These are phyloP conservation scores for Spilogale gracilis DNA, from an alignment of 2,113 vertebrate genomes.

Conservation along the genomic window DNA sequence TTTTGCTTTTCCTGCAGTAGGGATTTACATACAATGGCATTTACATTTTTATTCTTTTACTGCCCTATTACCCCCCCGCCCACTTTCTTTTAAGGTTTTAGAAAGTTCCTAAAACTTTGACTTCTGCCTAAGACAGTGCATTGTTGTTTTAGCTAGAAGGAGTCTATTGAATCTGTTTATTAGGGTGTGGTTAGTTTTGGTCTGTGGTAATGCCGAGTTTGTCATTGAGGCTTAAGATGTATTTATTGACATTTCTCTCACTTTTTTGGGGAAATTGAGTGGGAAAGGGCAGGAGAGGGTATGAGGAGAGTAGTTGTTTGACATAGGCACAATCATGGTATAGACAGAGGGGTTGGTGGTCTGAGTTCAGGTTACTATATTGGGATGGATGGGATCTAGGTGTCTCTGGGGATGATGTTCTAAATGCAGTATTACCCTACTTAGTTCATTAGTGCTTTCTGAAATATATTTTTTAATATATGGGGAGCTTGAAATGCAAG, in stretches of 20 bases:
- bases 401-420: background rate
- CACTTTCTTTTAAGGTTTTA: background rate
- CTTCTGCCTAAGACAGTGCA: background rate
- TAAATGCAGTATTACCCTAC: background rate
- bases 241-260: constrained; percentile 34
- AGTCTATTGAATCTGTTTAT: background rate
- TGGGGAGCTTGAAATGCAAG: constrained; percentile 37
- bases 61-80: too few relatives aligned
- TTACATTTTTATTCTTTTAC: background rate
- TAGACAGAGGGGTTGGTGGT: background rate
- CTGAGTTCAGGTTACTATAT: background rate
- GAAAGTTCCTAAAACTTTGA: background rate
- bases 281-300: background rate
- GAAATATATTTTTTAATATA: constrained; percentile 19
- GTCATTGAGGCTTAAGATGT: background rate
- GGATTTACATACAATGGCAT: background rate
- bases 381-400: background rate
- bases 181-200: background rate
- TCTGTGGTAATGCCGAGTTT: background rate
- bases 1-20: background rate
- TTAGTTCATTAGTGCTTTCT: background rate
- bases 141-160: background rate
- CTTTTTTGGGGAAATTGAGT: constrained; percentile 20
- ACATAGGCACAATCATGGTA: background rate
- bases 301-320: background rate